Base-by-base conservation (phyloP, 2,888 invertebrate species). In the Sinhomidia bicolor region DNA sequence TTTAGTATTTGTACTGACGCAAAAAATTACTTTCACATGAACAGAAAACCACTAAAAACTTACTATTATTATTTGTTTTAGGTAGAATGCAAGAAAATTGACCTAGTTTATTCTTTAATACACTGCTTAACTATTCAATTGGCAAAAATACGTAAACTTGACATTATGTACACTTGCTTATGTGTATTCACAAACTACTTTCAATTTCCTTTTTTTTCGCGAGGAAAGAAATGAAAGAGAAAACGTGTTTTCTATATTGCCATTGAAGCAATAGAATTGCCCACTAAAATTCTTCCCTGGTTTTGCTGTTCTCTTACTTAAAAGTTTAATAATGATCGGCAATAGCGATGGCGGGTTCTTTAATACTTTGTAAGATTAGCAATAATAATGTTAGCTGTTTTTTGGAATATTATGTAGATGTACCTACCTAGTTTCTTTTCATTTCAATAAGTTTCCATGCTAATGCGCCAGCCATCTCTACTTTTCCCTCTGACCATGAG, bases 31-130 rank as follows among this genome's bases (percentile, higher is more conserved):
- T n/a, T n/a, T n/a, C n/a, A n/a, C n/a, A n/a, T n/a, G n/a, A n/a
- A n/a, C n/a, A n/a, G n/a, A n/a, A n/a, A 76, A 47, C 51, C 51
- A n/a, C 29, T 47, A 76, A 76, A 74, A 54, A 76, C 51, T 54
- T n/a, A 51, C 36, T 36, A 26, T 12, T 26, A 62, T 12, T 62
- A n/a, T 17, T n/a, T 17, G 57, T 36, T 7, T 36, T 32, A 47
- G 23, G 23, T 20, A 3, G 10, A 74, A 12, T 17, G 1, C 47
- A 74, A 74, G 74, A 44, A 74, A 47, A 44, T 74, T 76, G 26
- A 7, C 9, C 17, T 29, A 20, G 12, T 76, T 26, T 76, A n/a
- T 29, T 14, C 17, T 51, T 76, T 54, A 74, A 74, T 47, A 74
- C 74, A 23, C 32, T 51, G 1, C 29, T 26, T 17, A 76, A n/a